Evolutionary conservation across 2,888 invertebrate genomes (phyloP).

Genomic region (Sphecodes monilicornis): DNA sequence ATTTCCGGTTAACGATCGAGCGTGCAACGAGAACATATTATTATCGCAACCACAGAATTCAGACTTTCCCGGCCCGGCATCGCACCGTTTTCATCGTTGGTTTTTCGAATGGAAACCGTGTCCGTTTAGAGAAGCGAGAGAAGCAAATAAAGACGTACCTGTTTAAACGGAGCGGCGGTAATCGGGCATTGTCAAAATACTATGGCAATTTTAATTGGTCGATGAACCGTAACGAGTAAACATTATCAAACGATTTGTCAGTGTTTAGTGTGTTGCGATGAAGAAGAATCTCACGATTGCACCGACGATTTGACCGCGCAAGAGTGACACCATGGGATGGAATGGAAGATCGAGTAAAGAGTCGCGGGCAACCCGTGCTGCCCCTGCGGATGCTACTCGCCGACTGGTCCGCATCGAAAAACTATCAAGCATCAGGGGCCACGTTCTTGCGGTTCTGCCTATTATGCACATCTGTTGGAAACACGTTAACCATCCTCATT

Average conservation of each 20-base stretch:
- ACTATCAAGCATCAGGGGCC: conserved; percentile 69
- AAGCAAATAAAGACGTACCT: conserved; percentile 3
- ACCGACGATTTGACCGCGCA: background rate
- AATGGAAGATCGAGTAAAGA: conserved; percentile 22
- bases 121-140: background rate
- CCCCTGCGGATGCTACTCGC: conserved; percentile 71
- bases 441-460: conserved; percentile 32
- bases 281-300: background rate
- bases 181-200: background rate
- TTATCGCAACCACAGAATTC: background rate
- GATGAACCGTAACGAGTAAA: background rate
- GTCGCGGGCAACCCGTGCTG: conserved; percentile 46
- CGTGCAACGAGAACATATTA: background rate
- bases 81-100: background rate
- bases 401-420: conserved; percentile 71
- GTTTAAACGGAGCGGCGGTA: background rate
- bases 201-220: background rate
- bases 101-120: background rate
- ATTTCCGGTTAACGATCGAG: conserved; percentile 4
- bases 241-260: background rate
- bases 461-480: conserved; percentile 13
- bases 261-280: background rate
- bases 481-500: background rate
- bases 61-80: background rate
- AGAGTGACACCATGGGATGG: background rate